Percentiles rank a stretch among this genome's conserved stretches.
Conservation (phyloP, 2,888 invertebrate species). For the Phaedon cochleariae region DNA sequence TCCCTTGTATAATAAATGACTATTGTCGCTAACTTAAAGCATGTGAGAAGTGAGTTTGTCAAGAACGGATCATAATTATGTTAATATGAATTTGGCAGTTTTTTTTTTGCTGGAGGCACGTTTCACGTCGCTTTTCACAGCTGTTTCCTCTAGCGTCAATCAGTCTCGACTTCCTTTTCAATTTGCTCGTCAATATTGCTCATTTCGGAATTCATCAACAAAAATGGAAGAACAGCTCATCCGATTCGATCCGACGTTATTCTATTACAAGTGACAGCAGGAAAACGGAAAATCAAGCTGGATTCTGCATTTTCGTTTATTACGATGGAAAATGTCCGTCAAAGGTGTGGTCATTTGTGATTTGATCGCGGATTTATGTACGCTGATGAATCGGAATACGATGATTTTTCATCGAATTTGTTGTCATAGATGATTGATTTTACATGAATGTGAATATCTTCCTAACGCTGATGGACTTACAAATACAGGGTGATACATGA, state of each 20-base stretch:
- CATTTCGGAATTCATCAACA: slow-evolving; percentile 36
- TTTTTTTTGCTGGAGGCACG: too few relatives aligned
- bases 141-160: slow-evolving; percentile 9
- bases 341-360: slow-evolving; percentile 15
- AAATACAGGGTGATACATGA: too few relatives aligned
- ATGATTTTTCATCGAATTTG: too few relatives aligned
- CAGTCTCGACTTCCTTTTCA: slow-evolving; percentile 31
- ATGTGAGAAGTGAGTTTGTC: too few relatives aligned
- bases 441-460: too few relatives aligned
- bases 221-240: slow-evolving; percentile 26
- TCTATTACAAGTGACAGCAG: slow-evolving; percentile 43
- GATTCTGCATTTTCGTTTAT: slow-evolving; percentile 29
- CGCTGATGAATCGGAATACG: too few relatives aligned
- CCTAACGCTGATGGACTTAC: too few relatives aligned
- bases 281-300: slow-evolving; percentile 39
- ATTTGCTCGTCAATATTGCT: slow-evolving; percentile 15
- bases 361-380: not conserved
- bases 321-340: slow-evolving; percentile 15
- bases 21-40: too few relatives aligned
- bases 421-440: too few relatives aligned
- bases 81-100: too few relatives aligned
- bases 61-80: too few relatives aligned
- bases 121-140: not conserved
- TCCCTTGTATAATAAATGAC: too few relatives aligned
- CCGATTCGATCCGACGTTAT: slow-evolving; percentile 26